These are phyloP conservation scores for Glyptemys insculpta DNA, from an alignment of 2,797 vertebrate species.

Conservation along the genomic window DNA sequence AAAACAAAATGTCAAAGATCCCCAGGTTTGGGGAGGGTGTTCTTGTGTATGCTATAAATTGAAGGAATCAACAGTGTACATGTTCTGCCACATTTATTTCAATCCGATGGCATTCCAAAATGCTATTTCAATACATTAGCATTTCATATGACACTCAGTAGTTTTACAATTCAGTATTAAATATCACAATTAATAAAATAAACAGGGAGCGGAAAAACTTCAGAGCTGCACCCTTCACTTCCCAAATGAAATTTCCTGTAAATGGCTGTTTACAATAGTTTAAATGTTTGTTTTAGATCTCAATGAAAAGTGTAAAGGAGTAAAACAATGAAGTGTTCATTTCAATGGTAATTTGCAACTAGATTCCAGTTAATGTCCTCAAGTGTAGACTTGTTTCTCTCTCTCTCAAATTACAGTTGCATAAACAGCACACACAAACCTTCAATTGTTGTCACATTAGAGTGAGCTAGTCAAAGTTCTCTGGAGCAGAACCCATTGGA, in stretches of 20 bases:
- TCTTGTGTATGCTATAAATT: background rate
- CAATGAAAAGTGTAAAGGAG: background rate
- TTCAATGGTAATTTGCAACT: background rate
- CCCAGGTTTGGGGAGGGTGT: background rate
- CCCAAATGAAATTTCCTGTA: background rate
- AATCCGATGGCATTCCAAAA: constrained; percentile 42
- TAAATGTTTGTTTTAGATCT: background rate
- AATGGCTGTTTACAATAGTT: background rate
- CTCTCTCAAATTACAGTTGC: background rate
- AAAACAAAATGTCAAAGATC: background rate
- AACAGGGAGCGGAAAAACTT: background rate
- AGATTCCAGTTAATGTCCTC: constrained; percentile 3
- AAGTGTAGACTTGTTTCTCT: background rate
- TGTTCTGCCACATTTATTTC: constrained; percentile 49
- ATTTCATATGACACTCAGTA: background rate
- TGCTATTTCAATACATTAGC: background rate
- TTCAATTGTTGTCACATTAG: background rate
- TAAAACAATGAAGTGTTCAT: background rate
- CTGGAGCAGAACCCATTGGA: background rate
- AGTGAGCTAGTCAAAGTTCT: background rate
- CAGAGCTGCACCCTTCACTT: background rate
- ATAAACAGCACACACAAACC: background rate
- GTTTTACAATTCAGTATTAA: constrained; percentile 33
- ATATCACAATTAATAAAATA: constrained; percentile 6
- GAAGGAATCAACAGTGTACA: constrained; percentile 31